Base-by-base conservation (phyloP, 1,140 invertebrate genomes). In the Drosophila orosa region DNA sequence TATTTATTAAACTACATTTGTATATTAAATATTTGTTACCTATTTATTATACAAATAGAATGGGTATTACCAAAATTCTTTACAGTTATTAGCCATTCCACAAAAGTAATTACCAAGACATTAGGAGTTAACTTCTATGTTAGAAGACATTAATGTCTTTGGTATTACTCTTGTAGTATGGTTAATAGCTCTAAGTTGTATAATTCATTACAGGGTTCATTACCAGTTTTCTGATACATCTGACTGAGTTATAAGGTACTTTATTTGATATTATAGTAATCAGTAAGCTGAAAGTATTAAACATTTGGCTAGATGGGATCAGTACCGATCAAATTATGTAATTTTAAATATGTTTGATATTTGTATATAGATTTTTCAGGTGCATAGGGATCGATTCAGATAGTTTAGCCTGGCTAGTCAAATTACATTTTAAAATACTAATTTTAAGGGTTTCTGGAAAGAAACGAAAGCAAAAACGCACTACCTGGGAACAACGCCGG, bases 311-410 rank as follows among this genome's bases (percentile, higher is more conserved):
- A 40, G 3, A 19, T 12, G 2, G 10, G 10, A 42, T 22, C 5
- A 10, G 0, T 0, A 19, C 0, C 7, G 8, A 17, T 12, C 1
- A 1, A 10, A 19, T 12, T 10, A 9, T 2, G 0, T 19, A 1
- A 12, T 9, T 35, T 3, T 7, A 1, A 31, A 13, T 5, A 42
- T 13, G 19, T 22, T 22, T 1, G 12, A 22, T 13, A 22, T 22
- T 12, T 35, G 5, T 15, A 35, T 15, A 35, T 7, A 6, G 4
- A 12, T 33, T 19, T 19, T 17, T 31, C 9, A 5, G 10, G 13
- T 22, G 9, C 5, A 40, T 17, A 10, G 12, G 3, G 3, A 13
- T 12, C 13, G 19, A 0, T 22, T 42, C 0, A 22, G 12, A 5
- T 13, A 42, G 2, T 22, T 22, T 13, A 45, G 6, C 8, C 24